Evolutionary conservation across 1,140 invertebrate species (phyloP).

Genomic region (Hypsibius dujardini): DNA sequence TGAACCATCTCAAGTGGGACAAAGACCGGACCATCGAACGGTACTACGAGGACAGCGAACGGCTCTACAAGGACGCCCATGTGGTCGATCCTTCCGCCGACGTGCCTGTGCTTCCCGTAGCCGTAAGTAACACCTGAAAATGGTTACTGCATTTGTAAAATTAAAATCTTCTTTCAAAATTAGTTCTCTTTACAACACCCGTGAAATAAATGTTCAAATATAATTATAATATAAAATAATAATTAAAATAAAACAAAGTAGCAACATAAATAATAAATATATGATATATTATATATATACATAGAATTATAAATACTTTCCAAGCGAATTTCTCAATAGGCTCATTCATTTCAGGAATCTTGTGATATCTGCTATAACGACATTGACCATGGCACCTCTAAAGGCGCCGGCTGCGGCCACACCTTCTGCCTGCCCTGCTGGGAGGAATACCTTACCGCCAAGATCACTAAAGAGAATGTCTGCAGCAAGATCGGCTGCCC

Average conservation of each 20-base stretch:
- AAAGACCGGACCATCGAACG: constrained; percentile 36
- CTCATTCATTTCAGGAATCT: neutral
- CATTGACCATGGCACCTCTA: constrained; percentile 28
- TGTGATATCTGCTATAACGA: constrained; percentile 21
- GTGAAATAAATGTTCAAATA: neutral
- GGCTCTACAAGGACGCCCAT: constrained; percentile 12
- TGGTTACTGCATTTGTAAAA: constrained; percentile 18
- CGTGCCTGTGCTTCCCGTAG: neutral
- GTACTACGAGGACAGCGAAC: constrained; percentile 23
- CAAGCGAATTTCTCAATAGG: too few relatives aligned
- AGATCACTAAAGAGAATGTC: constrained; percentile 35
- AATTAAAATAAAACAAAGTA: too few relatives aligned
- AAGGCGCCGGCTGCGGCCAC: constrained; percentile 35
- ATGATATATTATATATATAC: too few relatives aligned
- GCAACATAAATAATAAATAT: too few relatives aligned
- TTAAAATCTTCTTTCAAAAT: neutral
- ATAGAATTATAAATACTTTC: too few relatives aligned
- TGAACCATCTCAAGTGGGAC: constrained; percentile 36
- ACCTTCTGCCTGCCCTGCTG: constrained; percentile 33
- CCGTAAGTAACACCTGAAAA: neutral
- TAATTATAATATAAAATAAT: neutral
- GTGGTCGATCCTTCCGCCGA: neutral
- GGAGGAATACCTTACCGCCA: constrained; percentile 34
- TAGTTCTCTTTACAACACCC: neutral
- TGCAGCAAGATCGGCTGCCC: neutral